Conservation (phyloP, 1,140 invertebrate species). For the Aradophagus sp. region DNA sequence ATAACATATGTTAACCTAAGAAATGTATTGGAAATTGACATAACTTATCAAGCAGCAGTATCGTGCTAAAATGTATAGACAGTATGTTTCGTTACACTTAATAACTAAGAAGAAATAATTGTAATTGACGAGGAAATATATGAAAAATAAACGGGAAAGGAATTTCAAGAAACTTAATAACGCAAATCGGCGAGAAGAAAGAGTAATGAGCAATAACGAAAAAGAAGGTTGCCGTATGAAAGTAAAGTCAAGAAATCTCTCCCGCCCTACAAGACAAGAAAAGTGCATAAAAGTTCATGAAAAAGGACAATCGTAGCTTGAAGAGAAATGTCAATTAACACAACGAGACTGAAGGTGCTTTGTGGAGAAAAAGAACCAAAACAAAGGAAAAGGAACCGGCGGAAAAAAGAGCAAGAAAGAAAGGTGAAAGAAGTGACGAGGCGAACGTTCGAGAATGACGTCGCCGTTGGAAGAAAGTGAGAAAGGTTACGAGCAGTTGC, state of each 20-base stretch:
- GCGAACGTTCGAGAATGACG: slow-evolving; percentile 1
- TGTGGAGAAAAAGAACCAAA: background rate
- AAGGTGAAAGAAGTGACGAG: background rate
- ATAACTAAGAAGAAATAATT: no score
- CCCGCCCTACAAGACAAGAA: slow-evolving; percentile 14
- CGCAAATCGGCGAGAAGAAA: background rate
- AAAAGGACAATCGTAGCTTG: slow-evolving; percentile 13
- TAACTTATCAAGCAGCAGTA: no score
- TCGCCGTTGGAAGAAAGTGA: slow-evolving; percentile 38
- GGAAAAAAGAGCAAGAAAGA: slow-evolving; percentile 1
- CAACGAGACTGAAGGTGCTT: background rate
- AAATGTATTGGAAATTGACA: no score
- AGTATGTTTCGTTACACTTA: no score
- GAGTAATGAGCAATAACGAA: background rate
- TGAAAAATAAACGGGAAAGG: no score
- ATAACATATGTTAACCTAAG: no score
- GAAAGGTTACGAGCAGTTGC: slow-evolving; percentile 45
- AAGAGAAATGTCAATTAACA: slow-evolving; percentile 30
- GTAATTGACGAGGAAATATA: no score
- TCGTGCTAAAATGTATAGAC: no score
- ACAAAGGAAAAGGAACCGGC: background rate
- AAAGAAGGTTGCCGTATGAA: slow-evolving; percentile 16
- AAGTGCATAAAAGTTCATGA: slow-evolving; percentile 10
- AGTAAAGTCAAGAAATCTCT: slow-evolving; percentile 25
- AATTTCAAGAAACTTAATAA: no score